These are phyloP conservation scores for Drosophila meridiana DNA, from an alignment of 2,888 invertebrate species.

Conservation along the genomic window DNA sequence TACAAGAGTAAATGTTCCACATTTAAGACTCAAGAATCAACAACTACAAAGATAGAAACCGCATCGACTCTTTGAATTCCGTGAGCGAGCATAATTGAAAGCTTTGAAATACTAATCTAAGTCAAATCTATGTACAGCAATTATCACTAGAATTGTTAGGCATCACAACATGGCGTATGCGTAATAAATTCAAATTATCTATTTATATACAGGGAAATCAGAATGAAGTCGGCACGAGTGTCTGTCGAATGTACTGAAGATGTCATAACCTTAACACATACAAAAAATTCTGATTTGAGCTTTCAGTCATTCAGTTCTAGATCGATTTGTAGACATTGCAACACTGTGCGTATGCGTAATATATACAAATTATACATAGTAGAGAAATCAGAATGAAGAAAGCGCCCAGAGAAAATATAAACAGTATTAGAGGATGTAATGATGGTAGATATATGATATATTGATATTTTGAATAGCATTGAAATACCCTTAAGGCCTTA, in stretches of 20 bases:
- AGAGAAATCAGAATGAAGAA: conserved; percentile 2
- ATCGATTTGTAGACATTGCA: neutral
- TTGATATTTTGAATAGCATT: neutral
- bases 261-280: conserved; percentile 5
- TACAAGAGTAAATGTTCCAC: neutral
- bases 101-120: conserved; percentile 16
- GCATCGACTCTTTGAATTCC: neutral
- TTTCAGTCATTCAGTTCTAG: neutral
- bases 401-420: neutral
- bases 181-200: conserved; percentile 7
- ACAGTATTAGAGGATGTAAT: neutral
- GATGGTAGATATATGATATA: neutral
- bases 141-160: conserved; percentile 6
- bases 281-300: conserved; percentile 1
- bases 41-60: neutral
- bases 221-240: conserved; percentile 1
- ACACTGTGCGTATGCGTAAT: conserved; percentile 1
- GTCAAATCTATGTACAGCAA: conserved; percentile 7
- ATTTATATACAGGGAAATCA: conserved; percentile 4
- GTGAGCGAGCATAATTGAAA: neutral
- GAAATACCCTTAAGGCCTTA: neutral
- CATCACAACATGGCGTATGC: conserved; percentile 7
- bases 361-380: neutral
- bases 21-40: neutral
- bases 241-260: neutral